A percentile compares a stretch with the other conserved stretches of the same genome.
These are phyloP conservation scores for Albula goreensis DNA, from an alignment of 2,113 vertebrate genomes.

Conservation along the genomic window DNA sequence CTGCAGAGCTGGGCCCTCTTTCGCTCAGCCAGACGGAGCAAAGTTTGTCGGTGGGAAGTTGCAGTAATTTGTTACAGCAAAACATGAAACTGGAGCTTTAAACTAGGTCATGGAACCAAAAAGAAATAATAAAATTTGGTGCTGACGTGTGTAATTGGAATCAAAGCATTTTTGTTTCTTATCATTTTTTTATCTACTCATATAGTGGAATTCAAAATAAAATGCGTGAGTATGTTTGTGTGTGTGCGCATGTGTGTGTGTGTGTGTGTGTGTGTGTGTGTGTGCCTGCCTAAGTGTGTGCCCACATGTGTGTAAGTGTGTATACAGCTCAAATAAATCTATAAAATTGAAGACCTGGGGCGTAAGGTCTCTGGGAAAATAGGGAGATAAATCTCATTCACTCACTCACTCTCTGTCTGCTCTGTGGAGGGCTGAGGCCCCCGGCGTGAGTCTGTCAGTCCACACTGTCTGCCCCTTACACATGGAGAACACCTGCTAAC, in stretches of 20 bases:
- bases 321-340: neutral
- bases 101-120: neutral
- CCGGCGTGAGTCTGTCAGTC: neutral
- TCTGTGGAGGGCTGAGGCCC: neutral
- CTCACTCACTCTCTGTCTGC: neutral
- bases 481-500: conserved; percentile 58
- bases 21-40: neutral
- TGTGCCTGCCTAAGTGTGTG: too few species aligned
- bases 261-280: neutral
- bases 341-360: neutral
- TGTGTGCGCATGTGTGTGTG: neutral
- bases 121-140: neutral
- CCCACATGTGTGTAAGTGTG: neutral
- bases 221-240: neutral
- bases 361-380: neutral
- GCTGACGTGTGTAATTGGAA: neutral
- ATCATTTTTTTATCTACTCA: neutral
- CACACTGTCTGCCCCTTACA: conserved; percentile 15
- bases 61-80: neutral
- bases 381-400: too few species aligned
- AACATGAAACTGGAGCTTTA: neutral
- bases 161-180: neutral
- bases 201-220: neutral
- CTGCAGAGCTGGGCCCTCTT: neutral
- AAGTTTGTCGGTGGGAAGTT: neutral